Base-by-base conservation (phyloP, 2,113 vertebrate species). In the Thermophis baileyi region DNA sequence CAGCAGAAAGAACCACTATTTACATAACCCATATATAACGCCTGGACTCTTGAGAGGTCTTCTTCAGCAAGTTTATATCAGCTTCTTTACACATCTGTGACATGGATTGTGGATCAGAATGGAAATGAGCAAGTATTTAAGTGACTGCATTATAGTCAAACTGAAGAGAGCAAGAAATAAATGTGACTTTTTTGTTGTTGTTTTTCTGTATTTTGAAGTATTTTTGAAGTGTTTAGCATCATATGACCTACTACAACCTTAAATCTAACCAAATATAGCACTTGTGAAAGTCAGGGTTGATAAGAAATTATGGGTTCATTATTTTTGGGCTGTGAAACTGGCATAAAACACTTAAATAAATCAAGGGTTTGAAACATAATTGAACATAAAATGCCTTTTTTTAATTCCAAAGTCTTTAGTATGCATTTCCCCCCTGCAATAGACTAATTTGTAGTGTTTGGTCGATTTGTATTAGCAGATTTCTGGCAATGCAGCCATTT, bases 401-500 rank as follows among this genome's bases (percentile, higher is more conserved):
- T 2, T 6, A 55, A 87, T 54, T 92, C 50, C 40, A 87, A 57
- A 35, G 87, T 55, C 50, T 81, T 88, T 90, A 30, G 55, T 49
- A 88, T 92, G 94, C 89, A 93, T 93, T 92, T 95, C 90, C 89
- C 93, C 93, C 81, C 90, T 85, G 95, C 95, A 89, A 57, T 92
- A 96, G 95, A 94, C 92, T 93, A 88, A 94, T 95, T 96, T 95
- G 50, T 44, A 91, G 94, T 88, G 85, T 95, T 96, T 94, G 95
- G 10, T 91, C 44, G 25, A 91, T 93, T 89, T 94, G 88, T 92
- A 93, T 91, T 91, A 96, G 94, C 93, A 96, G 95, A 97, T 96
- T 44, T 94, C 93, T 91, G 95, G 86, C 93, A 95, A 90, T 92
- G 90, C 87, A 95, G 96, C 74, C 97, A 95, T 96, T 96, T 96